A percentile compares a stretch with the other conserved stretches of the same genome.
Conservation (phyloP, 1,140 invertebrate species). For the Octopus sinensis region DNA sequence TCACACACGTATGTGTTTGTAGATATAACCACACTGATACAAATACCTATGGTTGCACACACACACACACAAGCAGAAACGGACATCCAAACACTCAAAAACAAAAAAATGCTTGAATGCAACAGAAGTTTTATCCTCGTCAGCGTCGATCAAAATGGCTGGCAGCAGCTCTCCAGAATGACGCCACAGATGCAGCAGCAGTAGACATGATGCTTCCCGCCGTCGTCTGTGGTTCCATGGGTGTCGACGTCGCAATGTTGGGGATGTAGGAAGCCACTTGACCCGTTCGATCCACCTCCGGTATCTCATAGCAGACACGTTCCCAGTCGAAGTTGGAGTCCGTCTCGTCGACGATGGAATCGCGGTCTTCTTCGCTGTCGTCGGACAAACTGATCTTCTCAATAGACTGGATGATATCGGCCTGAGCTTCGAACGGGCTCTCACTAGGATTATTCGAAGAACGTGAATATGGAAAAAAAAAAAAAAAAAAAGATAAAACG, state of each 20-base stretch:
- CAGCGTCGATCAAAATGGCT: constrained; percentile 24
- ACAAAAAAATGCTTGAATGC: too few species aligned
- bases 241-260: constrained; percentile 24
- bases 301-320: constrained; percentile 27
- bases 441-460: constrained; percentile 51
- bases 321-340: constrained; percentile 33
- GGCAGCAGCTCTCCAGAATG: constrained; percentile 35
- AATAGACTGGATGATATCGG: constrained; percentile 59
- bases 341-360: constrained; percentile 23
- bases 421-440: constrained; percentile 64
- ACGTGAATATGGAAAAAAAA: neutral
- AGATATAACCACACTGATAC: too few species aligned
- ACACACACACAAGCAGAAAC: too few species aligned
- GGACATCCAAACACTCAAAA: too few species aligned
- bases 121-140: neutral
- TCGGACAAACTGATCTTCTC: constrained; percentile 57
- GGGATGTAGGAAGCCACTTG: constrained; percentile 3
- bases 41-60: too few species aligned
- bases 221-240: constrained; percentile 23
- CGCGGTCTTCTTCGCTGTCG: constrained; percentile 27
- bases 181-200: constrained; percentile 39
- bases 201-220: constrained; percentile 33
- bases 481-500: neutral
- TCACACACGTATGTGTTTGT: too few species aligned
- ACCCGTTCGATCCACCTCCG: neutral